Percentiles rank a stretch among this genome's conserved stretches.
phyloP scores from a whole-genome alignment of 1,140 invertebrate genomes.

The Oscheius sp. region DNA sequence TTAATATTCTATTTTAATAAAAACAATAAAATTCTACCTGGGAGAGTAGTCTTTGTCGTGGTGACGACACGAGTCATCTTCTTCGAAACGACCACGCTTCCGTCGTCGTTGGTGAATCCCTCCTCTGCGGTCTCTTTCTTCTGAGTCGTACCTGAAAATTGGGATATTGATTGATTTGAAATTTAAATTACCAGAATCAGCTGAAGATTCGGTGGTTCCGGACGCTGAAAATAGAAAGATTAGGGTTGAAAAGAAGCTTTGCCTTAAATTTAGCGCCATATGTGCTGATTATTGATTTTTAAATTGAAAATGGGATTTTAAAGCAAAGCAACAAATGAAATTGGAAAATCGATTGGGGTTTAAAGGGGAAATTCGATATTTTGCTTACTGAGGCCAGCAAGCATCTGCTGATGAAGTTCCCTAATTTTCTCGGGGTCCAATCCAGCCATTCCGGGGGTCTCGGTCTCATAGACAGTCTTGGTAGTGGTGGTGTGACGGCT shows the following conservation, averaged over 20 bases:
- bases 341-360: neutral
- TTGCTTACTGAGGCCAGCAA: conserved; percentile 52
- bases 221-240: conserved; percentile 24
- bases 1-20: too few species aligned
- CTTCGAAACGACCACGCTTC: conserved; percentile 52
- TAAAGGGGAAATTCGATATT: too few species aligned
- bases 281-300: neutral
- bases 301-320: neutral
- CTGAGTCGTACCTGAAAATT: conserved; percentile 31
- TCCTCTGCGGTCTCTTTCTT: conserved; percentile 50
- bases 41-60: conserved; percentile 49
- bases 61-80: conserved; percentile 56
- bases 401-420: conserved; percentile 53
- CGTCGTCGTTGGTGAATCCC: conserved; percentile 50
- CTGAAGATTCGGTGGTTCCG: conserved; percentile 21
- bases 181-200: conserved; percentile 8
- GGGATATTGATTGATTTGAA: neutral
- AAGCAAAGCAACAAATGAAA: neutral
- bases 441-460: conserved; percentile 59
- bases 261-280: neutral
- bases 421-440: conserved; percentile 49
- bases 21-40: conserved; percentile 31
- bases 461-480: conserved; percentile 59
- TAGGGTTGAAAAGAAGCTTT: neutral
- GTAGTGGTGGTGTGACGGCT: conserved; percentile 55